Base-by-base conservation (phyloP, 2,888 invertebrate genomes). In the Phanerotoma sp. region DNA sequence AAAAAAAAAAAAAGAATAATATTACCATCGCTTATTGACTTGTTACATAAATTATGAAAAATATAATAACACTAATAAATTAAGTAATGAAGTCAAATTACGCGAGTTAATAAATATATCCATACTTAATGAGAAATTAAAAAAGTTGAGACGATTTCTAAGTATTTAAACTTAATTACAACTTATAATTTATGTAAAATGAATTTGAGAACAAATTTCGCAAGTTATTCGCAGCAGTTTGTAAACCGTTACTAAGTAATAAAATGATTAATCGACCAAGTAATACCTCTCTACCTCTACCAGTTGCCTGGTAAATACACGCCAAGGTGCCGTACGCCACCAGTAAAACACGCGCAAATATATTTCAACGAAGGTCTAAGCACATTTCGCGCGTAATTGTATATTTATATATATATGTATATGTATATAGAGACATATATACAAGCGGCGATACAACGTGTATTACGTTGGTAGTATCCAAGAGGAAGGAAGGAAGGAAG, bases 401-500 rank as follows among this genome's bases (percentile, higher is more conserved):
- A 11, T 9, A 25, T 20, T 37, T 33, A n/a, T 21, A 9, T 20
- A n/a, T 38, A 35, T 38, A 13, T 45, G n/a, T 20, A 16, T 28
- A 16, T 13, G 44, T 18, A 18, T 25, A 37, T 42, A 35, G 22
- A 35, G 22, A 11, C 40, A 32, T 37, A 20, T 33, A 38, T 32
- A 37, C 38, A 47, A 33, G 22, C 46, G 42, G 41, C 44, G 42
- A 37, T 18, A 21, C 21, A 48, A 18, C 20, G n/a, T 45, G 28
- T 44, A 35, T 22, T 32, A 25, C 35, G 28, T n/a, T n/a, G n/a
- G n/a, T 33, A 40, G 33, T 5, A 32, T 30, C 46, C 42, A 46
- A 33, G 33, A 47, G 45, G 35, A 37, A 16, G 41, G 47, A 42
- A 22, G 18, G 52, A 45, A 51, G 41, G 42, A 48, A 33, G 45